A percentile compares a stretch with the other conserved stretches of the same genome.
phyloP scores from a whole-genome alignment of 2,797 vertebrate species.

The Phataginus tetradactyla region DNA sequence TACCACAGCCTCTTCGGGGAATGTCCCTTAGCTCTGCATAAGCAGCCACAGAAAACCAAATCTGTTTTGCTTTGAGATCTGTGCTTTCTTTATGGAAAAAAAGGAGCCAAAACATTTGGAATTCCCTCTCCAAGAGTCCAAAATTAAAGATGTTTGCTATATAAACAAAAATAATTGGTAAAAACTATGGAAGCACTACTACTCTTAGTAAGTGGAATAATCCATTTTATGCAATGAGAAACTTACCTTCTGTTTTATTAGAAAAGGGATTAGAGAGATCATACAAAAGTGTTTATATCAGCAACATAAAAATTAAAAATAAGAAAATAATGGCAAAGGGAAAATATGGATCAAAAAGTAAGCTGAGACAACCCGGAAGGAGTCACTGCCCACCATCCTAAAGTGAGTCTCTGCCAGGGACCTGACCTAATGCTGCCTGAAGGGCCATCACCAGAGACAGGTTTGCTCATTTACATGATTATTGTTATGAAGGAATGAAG shows the following conservation, averaged over 20 bases:
- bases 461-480: neutral
- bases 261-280: neutral
- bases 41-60: neutral
- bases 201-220: neutral
- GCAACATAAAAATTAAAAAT: conserved; percentile 37
- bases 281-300: neutral
- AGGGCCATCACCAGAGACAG: neutral
- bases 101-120: neutral
- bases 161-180: neutral
- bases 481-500: neutral
- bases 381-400: neutral
- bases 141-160: neutral
- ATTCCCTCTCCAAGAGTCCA: neutral
- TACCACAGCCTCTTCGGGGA: neutral
- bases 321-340: neutral
- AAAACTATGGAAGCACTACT: neutral
- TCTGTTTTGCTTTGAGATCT: neutral
- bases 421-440: neutral
- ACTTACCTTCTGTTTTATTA: neutral
- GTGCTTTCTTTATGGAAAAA: neutral
- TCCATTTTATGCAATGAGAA: neutral
- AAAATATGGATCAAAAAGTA: neutral
- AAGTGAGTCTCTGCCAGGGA: neutral
- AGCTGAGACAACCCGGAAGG: neutral
- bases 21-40: neutral